These are phyloP conservation scores for Stegana nigrithorax DNA, from an alignment of 2,888 invertebrate species.

Conservation along the genomic window DNA sequence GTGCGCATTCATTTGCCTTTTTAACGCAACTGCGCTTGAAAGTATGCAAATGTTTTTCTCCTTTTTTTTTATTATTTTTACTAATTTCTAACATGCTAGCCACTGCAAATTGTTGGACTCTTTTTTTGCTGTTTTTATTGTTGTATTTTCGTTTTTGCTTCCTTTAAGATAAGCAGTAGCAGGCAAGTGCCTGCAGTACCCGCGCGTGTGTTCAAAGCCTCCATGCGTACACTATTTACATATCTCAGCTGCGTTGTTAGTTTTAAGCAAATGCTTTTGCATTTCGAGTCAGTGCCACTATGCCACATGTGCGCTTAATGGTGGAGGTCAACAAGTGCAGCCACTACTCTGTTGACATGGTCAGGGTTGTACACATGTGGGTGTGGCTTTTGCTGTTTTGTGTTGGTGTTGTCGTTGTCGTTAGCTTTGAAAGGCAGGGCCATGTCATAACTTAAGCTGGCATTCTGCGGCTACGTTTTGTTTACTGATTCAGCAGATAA, in stretches of 20 bases:
- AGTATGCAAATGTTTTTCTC: constrained; percentile 4
- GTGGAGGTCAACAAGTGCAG: neutral
- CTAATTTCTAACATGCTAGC: neutral
- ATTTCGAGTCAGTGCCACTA: neutral
- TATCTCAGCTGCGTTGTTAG: constrained; percentile 2
- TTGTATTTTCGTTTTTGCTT: neutral
- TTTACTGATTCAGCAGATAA: too few relatives aligned
- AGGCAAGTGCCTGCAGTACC: neutral
- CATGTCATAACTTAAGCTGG: too few relatives aligned
- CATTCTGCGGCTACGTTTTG: too few relatives aligned
- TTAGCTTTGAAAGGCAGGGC: too few relatives aligned
- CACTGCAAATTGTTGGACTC: too few relatives aligned
- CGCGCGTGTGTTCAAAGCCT: too few relatives aligned
- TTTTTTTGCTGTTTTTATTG: neutral
- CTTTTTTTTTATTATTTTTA: too few relatives aligned
- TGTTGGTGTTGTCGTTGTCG: too few relatives aligned
- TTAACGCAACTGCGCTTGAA: too few relatives aligned
- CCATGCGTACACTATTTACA: neutral
- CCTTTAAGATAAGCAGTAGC: neutral
- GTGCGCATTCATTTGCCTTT: too few relatives aligned
- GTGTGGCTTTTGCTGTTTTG: too few relatives aligned
- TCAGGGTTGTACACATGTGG: too few relatives aligned
- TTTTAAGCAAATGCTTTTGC: neutral
- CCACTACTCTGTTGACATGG: neutral
- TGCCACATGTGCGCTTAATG: constrained; percentile 1